Evolutionary conservation across 2,113 vertebrate species (phyloP).

Genomic region (Motacilla alba): DNA sequence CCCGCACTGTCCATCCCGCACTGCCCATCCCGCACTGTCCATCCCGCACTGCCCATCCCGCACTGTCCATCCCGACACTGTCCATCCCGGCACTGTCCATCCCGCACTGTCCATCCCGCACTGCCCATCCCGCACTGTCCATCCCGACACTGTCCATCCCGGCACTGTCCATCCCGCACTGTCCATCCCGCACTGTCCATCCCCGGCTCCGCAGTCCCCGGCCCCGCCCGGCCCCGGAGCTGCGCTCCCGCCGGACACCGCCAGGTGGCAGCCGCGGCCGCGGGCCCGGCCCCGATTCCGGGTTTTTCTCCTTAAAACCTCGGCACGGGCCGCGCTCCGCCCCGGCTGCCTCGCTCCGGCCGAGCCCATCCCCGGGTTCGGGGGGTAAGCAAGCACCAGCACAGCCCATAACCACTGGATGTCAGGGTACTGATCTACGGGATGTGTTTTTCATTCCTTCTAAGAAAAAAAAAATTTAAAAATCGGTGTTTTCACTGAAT

Average conservation of each 20-base stretch:
- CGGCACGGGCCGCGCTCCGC: rapidly evolving
- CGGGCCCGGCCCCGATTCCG: neutral
- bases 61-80: neutral
- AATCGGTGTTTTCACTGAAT: neutral
- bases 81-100: neutral
- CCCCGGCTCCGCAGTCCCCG: rapidly evolving
- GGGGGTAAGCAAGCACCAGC: neutral
- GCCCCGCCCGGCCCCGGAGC: neutral
- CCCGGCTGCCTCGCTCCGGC: neutral
- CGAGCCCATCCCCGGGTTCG: neutral
- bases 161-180: neutral
- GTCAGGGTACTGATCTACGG: rapidly evolving
- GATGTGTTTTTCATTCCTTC: neutral
- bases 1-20: no score
- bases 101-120: neutral
- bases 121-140: neutral
- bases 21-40: rapidly evolving
- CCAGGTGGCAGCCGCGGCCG: neutral
- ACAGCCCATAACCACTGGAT: rapidly evolving
- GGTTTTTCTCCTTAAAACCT: rapidly evolving
- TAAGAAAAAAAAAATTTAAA: neutral
- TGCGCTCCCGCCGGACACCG: neutral
- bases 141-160: neutral
- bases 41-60: neutral
- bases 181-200: neutral